A percentile compares a stretch with the other conserved stretches of the same genome.
Conservation (phyloP, 2,797 vertebrate genomes). For the Parauchenoglanis ngamensis region DNA sequence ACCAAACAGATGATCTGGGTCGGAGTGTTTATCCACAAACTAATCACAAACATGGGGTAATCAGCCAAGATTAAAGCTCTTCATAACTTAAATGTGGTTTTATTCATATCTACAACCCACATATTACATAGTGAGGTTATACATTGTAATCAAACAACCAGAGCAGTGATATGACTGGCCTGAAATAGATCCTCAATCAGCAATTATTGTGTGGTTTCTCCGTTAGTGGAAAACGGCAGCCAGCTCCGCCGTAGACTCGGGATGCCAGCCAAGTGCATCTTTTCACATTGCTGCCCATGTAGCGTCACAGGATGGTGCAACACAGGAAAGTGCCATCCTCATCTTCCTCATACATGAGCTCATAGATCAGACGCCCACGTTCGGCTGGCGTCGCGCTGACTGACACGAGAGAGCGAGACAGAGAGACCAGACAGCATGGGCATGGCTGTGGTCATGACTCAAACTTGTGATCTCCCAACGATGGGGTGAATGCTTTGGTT, state of each 20-base stretch:
- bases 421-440: background rate
- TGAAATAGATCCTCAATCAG: constrained; percentile 7
- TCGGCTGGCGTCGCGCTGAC: background rate
- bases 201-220: background rate
- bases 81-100: background rate
- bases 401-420: background rate
- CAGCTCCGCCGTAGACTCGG: background rate
- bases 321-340: background rate
- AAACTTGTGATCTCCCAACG: background rate
- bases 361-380: background rate
- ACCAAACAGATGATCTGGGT: background rate
- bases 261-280: background rate
- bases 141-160: background rate
- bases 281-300: background rate
- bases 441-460: background rate
- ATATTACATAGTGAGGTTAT: no score
- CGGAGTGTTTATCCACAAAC: no score
- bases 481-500: background rate
- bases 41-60: background rate
- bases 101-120: background rate
- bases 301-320: background rate
- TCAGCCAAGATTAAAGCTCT: background rate
- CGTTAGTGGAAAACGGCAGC: background rate
- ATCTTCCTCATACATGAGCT: background rate
- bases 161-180: background rate